Evolutionary conservation across 2,888 invertebrate species (phyloP), one percentile per base, ranked within the genome.

Genomic region (Eupithecia dodoneata): DNA sequence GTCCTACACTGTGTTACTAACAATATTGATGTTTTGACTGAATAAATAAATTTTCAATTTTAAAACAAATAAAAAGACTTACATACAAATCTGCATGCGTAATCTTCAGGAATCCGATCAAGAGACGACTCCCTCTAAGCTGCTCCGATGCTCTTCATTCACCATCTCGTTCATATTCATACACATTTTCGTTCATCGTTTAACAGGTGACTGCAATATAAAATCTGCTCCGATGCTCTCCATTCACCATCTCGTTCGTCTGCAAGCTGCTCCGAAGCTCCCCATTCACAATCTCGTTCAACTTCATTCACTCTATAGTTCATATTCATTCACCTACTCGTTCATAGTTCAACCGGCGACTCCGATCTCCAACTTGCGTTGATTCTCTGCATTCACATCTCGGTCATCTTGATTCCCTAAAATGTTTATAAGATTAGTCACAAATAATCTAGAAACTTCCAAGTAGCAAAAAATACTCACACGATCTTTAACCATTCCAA

Each of bases 351-450:
- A 52, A 15, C 4, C 15, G 13, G n/a, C 9, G 59, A n/a, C 52
- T 55, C 0, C 15, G 2, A 59, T 59, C 9, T 59, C 3, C 18
- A 18, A 59, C 18, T 18, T 59, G n/a, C 7, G 7, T 18, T 18
- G 10, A 30, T 10, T 9, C 3, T 10, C 59, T 59, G 2, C 18
- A 59, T 18, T 59, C 59, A 10, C 18, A 18, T 10, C 55, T 30
- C 18, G 59, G 18, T 59, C 59, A 59, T 59, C 10, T 59, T 59
- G n/a, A 59, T 59, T 59, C 59, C 59, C 59, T 59, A 18, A 59
- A 55, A 59, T 2, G 7, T 18, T 45, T 45, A 45, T 10, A 12
- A 49, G 12, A 52, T 52, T 52, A 52, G 52, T 52, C 15, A 18
- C 52, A 59, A 59, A 59, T 59, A 9, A 18, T 59, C 1, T 59